Evolutionary conservation across 2,113 vertebrate species (phyloP), one percentile per base, ranked within the genome.

Genomic region (Pelusios castaneus): DNA sequence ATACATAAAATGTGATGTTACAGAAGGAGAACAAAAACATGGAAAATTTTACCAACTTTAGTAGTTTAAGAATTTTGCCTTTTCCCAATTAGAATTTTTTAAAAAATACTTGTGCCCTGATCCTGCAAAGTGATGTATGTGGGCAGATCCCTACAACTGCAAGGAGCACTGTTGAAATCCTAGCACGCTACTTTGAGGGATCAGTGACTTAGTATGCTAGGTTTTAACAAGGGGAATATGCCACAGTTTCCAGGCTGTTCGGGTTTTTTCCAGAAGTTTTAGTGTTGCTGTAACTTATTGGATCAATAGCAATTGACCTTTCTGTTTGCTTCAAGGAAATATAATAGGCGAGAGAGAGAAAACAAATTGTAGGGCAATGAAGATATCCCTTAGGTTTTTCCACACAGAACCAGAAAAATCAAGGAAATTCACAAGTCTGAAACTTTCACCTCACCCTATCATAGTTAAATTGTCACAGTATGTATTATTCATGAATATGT

Each of bases 1-100:
- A 89, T 91, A 88, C 1, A 6, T 0, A 27, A 14, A 29, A 10
- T 24, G 17, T 45, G 21, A 38, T n/a, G 87, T 89, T 89, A 78
- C 41, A 14, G 49, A 76, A 9, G 34, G 88, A 92, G 56, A 51
- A 85, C 63, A 87, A 93, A 88, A 8, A 43, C 17, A 34, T 76
- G 51, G n/a, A 91, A 51, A 34, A 54, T 75, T 93, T 85, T 47
- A 83, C 55, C 82, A 93, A 85, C 92, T 79, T 70, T 9, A 87
- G 60, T 79, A 55, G 51, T 94, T 92, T 81, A 93, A 85, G 89
- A 51, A 82, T 89, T 95, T 94, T 96, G 29, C 80, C 31, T 63
- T 75, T 84, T 70, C 60, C 88, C 80, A 88, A 94, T 86, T 82
- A 67, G 10, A 90, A 11, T 54, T 90, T n/a, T 78, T 7, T 4